Evolutionary conservation across 2,888 invertebrate species (phyloP).

Genomic region (Cerastis leucographa): DNA sequence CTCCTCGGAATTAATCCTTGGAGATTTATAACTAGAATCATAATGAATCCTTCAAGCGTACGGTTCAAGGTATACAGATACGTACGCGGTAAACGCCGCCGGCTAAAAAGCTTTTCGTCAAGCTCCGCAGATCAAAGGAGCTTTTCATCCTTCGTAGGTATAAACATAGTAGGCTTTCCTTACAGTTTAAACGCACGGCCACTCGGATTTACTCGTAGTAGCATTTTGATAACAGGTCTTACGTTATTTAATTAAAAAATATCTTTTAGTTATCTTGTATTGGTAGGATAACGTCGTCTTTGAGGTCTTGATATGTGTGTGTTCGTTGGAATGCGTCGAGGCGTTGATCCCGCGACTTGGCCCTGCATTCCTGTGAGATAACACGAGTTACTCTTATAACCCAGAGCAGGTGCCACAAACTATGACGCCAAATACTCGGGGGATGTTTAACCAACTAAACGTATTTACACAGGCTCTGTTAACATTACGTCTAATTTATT

Average conservation of each 20-base stretch:
- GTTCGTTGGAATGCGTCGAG: conserved; percentile 75
- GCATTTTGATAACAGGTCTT: conserved; percentile 55
- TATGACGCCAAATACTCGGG: conserved; percentile 74
- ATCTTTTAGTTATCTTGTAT: conserved; percentile 62
- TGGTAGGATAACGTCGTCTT: conserved; percentile 63
- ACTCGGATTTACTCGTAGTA: conserved; percentile 56
- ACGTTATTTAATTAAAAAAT: conserved; percentile 71
- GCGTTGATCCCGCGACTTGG: conserved; percentile 72
- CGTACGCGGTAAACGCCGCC: conserved; percentile 57
- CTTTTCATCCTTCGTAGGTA: conserved; percentile 67
- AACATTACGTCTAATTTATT: conserved; percentile 77
- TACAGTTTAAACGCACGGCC: conserved; percentile 44
- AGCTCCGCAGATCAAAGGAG: conserved; percentile 74
- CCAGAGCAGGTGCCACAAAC: conserved; percentile 74
- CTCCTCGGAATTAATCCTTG: conserved; percentile 37
- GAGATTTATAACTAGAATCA: conserved; percentile 54
- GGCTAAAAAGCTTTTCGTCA: conserved; percentile 72
- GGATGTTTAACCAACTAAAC: conserved; percentile 77
- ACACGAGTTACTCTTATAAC: conserved; percentile 62
- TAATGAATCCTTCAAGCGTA: conserved; percentile 64
- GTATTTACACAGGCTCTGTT: conserved; percentile 76
- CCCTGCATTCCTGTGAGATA: conserved; percentile 80
- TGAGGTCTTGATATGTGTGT: conserved; percentile 68
- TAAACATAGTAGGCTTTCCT: conserved; percentile 55
- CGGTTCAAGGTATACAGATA: conserved; percentile 67